A percentile compares a stretch with the other conserved stretches of the same genome.
Conservation (phyloP, 2,797 vertebrate species). For the Chanos chanos region DNA sequence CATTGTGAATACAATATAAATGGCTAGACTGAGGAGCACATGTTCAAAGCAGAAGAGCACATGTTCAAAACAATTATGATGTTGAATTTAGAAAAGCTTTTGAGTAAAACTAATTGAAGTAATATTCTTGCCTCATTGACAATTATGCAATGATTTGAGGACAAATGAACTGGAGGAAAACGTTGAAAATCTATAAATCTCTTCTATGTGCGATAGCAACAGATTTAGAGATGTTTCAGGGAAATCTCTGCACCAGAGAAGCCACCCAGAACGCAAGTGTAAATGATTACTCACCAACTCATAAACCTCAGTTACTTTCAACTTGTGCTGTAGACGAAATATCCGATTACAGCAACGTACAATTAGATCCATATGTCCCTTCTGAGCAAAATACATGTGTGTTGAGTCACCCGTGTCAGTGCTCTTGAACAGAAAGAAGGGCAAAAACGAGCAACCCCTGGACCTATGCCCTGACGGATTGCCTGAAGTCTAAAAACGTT, state of each 20-base stretch:
- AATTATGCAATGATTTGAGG: no score
- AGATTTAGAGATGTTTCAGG: slow-evolving; percentile 5
- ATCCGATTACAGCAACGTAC: slow-evolving; percentile 32
- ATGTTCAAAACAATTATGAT: no score
- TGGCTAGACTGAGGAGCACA: no score
- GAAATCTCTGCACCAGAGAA: slow-evolving; percentile 22
- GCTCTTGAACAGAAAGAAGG: slow-evolving; percentile 63
- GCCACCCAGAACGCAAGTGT: slow-evolving; percentile 36
- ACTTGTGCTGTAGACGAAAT: slow-evolving; percentile 40
- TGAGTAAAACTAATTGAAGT: no score
- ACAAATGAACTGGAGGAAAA: no score
- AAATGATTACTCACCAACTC: slow-evolving; percentile 44
- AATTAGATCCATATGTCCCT: slow-evolving; percentile 52
- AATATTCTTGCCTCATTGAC: no score
- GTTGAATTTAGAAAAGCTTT: no score
- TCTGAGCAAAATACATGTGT: slow-evolving; percentile 34
- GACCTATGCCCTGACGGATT: slow-evolving; percentile 55
- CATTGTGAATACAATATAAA: no score
- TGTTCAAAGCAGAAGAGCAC: no score
- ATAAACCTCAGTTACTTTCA: slow-evolving; percentile 31
- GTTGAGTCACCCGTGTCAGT: slow-evolving; percentile 67
- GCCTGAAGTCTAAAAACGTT: slow-evolving; percentile 54
- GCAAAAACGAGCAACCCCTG: slow-evolving; percentile 50
- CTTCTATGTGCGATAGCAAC: slow-evolving; percentile 5
- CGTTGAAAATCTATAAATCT: no score